Evolutionary conservation across 2,888 invertebrate genomes (phyloP), one percentile per base, ranked within the genome.

Genomic region (Protophormia terraenovae): DNA sequence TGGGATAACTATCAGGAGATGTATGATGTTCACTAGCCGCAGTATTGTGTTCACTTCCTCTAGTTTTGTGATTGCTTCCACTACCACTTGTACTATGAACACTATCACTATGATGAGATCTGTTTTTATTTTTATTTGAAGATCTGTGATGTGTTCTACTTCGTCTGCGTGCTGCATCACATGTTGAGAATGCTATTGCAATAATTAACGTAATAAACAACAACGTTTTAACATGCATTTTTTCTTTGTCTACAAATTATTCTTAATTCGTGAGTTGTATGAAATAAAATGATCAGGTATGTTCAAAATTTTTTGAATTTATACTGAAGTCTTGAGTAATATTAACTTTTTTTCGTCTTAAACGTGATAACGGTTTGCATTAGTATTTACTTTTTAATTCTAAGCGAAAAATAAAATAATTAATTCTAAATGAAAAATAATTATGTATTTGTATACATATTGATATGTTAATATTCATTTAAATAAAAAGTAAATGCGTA

Each of bases 141-240:
- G 24, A 14, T n/a, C 3, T 22, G 1, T 45, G 22, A 32, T 45
- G 45, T 7, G 12, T n/a, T 12, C 35, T 58, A 12, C 19, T 58
- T n/a, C n/a, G 27, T 10, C 47, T 19, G 0, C 79, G 69, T 10
- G 53, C 53, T 29, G 55, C 71, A 8, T 8, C 19, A 35, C 53
- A 14, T 32, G 53, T 12, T 29, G 41, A 35, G 14, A 6, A 16
- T 3, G 19, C 3, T 1, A 79, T 72, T 24, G 41, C 72, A 14
- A 72, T 2, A 41, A 45, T 22, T 8, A 79, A 6, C n/a, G 16
- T 6, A 12, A 53, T 32, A 3, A 55, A 29, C 0, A 72, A 24
- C 0, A 35, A 22, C 2, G 3, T 14, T 45, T 64, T 79, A 4
- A 53, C 14, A 24, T 72, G 72, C 79, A 79, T 79, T 62, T 6